Base-by-base conservation (phyloP, 2,888 invertebrate genomes). In the Chrysolina haemoptera region DNA sequence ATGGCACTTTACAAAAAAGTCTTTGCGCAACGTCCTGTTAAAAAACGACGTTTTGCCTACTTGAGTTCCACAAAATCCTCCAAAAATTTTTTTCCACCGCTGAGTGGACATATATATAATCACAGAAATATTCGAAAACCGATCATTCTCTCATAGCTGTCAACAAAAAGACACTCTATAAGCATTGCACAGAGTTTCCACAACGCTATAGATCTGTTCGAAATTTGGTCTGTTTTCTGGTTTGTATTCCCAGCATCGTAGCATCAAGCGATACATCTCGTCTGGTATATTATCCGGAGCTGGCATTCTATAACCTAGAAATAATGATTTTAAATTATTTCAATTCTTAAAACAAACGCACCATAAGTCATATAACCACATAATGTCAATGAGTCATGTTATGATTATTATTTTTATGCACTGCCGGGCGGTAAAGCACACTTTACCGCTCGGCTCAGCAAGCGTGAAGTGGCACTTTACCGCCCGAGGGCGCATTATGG, bases 181-280 rank as follows among this genome's bases (percentile, higher is more conserved):
- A 14, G 87, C 86, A 53, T 86, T 85, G 76, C 86, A 87, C 66
- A 88, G 81, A 80, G 91, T 92, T 85, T 96, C 95, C 18, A 96
- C 94, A 78, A 93, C 91, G 41, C 93, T 92, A 86, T 92, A 94
- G 82, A 98, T 94, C 89, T 96, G 95, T 87, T 95, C 94, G 88
- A 98, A 98, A 88, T 96, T 96, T 50, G 97, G 98, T 82, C 98
- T 91, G 84, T 94, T 94, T 79, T 97, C 96, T 3, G 97, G 94
- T 84, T 96, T 94, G 86, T 97, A 96, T 84, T 96, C 95, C 98
- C 98, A 98, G 87, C 98, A 98, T 74, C 94, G 92, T 74, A 96
- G 88, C 97, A 98, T 98, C 75, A 98, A 89, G 73, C 94, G 92
- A 88, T 98, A 96, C 87, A 97, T 94, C 86, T 96, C 95, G 65